Conservation (phyloP, 2,888 invertebrate species). For the Rhingia rostrata region DNA sequence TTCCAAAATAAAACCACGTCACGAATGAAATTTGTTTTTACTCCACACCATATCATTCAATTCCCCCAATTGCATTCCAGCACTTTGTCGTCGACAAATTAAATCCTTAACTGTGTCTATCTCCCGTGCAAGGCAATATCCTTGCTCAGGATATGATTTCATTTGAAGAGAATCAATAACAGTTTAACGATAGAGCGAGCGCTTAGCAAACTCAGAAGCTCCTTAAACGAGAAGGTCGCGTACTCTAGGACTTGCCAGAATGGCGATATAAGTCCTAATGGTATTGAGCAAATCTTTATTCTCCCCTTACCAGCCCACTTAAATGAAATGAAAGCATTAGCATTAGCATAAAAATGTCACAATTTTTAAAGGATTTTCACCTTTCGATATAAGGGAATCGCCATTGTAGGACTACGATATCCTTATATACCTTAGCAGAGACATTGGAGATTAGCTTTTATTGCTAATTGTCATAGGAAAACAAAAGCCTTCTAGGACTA, state of each 20-base stretch:
- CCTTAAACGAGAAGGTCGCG: constrained; percentile 12
- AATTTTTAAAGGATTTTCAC: constrained; percentile 39
- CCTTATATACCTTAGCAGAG: background rate
- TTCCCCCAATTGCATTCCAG: constrained; percentile 43
- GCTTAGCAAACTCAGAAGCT: constrained; percentile 3
- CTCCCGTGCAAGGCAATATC: constrained; percentile 17
- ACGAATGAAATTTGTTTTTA: constrained; percentile 15
- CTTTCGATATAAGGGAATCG: constrained; percentile 15
- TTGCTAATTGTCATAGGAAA: constrained; percentile 65
- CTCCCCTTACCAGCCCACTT: background rate
- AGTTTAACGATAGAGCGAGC: constrained; percentile 44
- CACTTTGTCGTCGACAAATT: constrained; percentile 29
- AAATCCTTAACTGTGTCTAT: constrained; percentile 55
- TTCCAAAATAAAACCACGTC: constrained; percentile 21
- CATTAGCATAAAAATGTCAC: constrained; percentile 48
- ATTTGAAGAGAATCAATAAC: constrained; percentile 67
- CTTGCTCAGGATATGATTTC: constrained; percentile 43
- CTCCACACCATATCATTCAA: constrained; percentile 5
- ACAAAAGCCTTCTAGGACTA: constrained; percentile 6
- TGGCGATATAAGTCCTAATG: constrained; percentile 26
- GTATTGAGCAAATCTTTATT: background rate
- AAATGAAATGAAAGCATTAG: constrained; percentile 44
- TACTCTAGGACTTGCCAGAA: constrained; percentile 1
- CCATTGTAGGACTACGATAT: constrained; percentile 22
- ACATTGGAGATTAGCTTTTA: constrained; percentile 52